Evolutionary conservation across 2,797 vertebrate genomes (phyloP).

Genomic region (Coilia nasus): DNA sequence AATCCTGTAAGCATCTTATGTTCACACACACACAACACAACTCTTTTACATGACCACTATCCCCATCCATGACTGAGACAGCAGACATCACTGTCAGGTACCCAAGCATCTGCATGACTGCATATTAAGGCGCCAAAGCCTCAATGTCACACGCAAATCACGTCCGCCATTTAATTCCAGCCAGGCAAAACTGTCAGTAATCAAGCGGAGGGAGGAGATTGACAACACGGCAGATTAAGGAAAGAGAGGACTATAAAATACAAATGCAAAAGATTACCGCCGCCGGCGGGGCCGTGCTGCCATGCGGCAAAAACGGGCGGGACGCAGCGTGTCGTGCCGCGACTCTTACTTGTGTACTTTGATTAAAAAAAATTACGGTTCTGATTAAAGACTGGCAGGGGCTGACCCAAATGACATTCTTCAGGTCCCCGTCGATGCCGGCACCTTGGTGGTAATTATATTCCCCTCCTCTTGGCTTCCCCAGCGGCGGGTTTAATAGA

Average conservation of each 20-base stretch:
- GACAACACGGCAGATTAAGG: slow-evolving; percentile 68
- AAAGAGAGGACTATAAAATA: slow-evolving; percentile 56
- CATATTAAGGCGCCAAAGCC: slow-evolving; percentile 67
- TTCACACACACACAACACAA: not conserved
- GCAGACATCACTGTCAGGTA: slow-evolving; percentile 20
- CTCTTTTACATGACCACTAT: not conserved
- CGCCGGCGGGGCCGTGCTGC: slow-evolving; percentile 44
- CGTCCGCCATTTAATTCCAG: slow-evolving; percentile 70
- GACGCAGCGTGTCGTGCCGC: not conserved
- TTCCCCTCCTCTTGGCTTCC: slow-evolving; percentile 48
- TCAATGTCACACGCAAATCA: slow-evolving; percentile 76
- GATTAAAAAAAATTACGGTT: slow-evolving; percentile 61
- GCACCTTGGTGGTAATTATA: slow-evolving; percentile 55
- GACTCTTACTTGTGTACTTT: slow-evolving; percentile 43
- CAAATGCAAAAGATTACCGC: slow-evolving; percentile 51
- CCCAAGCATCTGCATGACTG: slow-evolving; percentile 56
- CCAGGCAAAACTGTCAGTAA: slow-evolving; percentile 68
- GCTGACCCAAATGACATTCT: slow-evolving; percentile 61
- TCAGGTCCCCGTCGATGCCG: slow-evolving; percentile 50
- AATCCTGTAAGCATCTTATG: not conserved
- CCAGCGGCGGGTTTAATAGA: slow-evolving; percentile 60
- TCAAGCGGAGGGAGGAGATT: slow-evolving; percentile 62
- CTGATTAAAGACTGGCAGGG: slow-evolving; percentile 57
- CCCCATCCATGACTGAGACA: not conserved
- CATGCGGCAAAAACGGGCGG: slow-evolving; percentile 21